phyloP scores from a whole-genome alignment of 2,888 invertebrate species.

The Hirtodrosophila confusa region DNA sequence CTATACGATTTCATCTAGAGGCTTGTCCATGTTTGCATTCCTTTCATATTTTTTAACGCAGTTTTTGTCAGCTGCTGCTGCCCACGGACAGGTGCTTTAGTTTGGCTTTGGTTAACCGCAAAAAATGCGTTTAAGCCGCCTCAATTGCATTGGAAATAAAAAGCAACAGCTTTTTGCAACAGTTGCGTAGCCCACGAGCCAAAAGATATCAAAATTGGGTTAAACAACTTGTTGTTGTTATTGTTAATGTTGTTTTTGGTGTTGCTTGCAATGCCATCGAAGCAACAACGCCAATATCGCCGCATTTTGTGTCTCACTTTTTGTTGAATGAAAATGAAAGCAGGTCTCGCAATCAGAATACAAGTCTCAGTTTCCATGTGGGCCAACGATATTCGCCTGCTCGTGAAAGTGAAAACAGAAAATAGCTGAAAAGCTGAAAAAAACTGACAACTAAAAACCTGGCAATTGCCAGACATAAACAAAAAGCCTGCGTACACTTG shows the following conservation, averaged over 20 bases:
- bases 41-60: conserved; percentile 19
- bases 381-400: conserved; percentile 41
- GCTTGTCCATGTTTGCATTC: conserved; percentile 15
- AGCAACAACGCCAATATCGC: conserved; percentile 32
- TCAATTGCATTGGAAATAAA: conserved; percentile 35
- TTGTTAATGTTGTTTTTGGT: conserved; percentile 21
- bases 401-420: conserved; percentile 63
- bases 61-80: conserved; percentile 48
- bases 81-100: neutral
- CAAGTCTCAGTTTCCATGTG: conserved; percentile 41
- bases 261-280: conserved; percentile 13
- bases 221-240: conserved; percentile 58
- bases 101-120: conserved; percentile 21
- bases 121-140: conserved; percentile 57
- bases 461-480: too few species aligned
- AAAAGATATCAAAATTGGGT: conserved; percentile 72
- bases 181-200: conserved; percentile 71
- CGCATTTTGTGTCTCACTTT: conserved; percentile 46
- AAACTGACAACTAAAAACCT: conserved; percentile 4
- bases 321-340: conserved; percentile 73
- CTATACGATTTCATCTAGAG: conserved; percentile 1
- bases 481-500: conserved; percentile 14
- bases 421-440: conserved; percentile 10
- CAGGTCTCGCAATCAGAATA: conserved; percentile 64
- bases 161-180: conserved; percentile 15